Base-by-base conservation (phyloP, 2,888 invertebrate genomes). In the Drosophila colorata region DNA sequence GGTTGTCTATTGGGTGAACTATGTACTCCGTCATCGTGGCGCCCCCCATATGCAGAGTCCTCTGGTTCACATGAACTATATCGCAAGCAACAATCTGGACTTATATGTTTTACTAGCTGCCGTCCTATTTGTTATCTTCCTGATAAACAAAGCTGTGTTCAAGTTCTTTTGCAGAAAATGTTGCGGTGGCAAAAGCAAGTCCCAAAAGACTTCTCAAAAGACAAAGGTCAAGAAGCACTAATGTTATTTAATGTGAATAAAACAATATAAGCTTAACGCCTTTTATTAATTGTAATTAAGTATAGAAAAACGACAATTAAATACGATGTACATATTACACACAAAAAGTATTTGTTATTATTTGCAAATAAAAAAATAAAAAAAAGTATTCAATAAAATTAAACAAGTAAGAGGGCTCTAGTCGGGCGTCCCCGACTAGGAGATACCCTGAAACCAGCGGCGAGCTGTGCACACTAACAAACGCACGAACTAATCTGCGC, bases 1-100 rank as follows among this genome's bases (percentile, higher is more conserved):
- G 0, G 93, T 94, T 0, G 91, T 93, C 64, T 94, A 90, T 84
- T 94, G 94, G 94, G 92, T 94, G 9, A 94, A 94, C 70, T 94
- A 94, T 78, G 93, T 94, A 0, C 90, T 94, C 2, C 92, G 94
- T 46, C 91, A 94, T 84, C 93, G 93, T 57, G 94, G 94, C 14
- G 94, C 94, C 0, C 80, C 90, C 1, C 93, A 92, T 60, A 92
- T 94, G 79, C 94, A 93, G 73, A 94, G 93, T 87, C 93, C 94
- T 1, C 92, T 93, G 1, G 80, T 92, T 6, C 89, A 93, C 33
- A 82, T 94, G 71, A 93, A 90, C 66, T 92, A 92, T 88, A 58
- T 93, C 4, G 92, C 92, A 0, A 92, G 91, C 68, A 89, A 81
- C 14, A 93, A 94, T 92, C 38, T 93, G 18, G 94, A 94, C 79